Base-by-base conservation (phyloP, 1,140 invertebrate species). In the Drosophila obscura region DNA sequence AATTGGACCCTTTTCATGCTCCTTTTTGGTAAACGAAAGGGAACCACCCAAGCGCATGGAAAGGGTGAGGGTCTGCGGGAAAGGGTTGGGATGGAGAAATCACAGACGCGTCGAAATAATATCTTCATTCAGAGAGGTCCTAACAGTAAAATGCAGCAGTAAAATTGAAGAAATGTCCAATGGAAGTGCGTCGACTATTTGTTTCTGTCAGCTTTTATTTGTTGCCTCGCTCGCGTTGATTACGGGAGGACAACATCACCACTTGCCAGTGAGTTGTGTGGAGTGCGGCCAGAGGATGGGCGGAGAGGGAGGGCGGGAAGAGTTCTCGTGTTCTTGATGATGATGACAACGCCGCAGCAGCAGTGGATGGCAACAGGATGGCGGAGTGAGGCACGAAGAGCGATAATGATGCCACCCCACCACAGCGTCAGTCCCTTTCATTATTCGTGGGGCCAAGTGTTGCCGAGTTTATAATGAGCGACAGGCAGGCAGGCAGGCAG, bases 151-250 rank as follows among this genome's bases (percentile, higher is more conserved):
- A 76, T 80, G 45, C 58, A 45, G 73, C 75, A 75, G 78, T 82
- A 78, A 83, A 78, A 83, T 74, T 83, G 69, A 64, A 83, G 66
- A 56, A 71, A 75, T 48, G 58, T 50, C 68, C 65, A 13, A 69
- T 69, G 43, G 51, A 65, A 63, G 31, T 28, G 39, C 52, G 69
- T 16, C 44, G 49, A 68, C 69, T 82, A 60, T 74, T 77, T 74
- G 59, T 58, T 79, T 56, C 61, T 67, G 80, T 82, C 80, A 82
- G 67, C 60, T 83, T 83, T 83, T 71, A 83, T 82, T 82, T 83
- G 80, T 64, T 71, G 75, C 61, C 8, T 31, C 55, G 59, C 46
- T 52, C 43, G 49, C 56, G 59, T 78, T 81, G 78, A 81, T 77
- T 81, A 77, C 78, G 43, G 66, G 43, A 43, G 49, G 7, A 16